A percentile compares a stretch with the other conserved stretches of the same genome.
These are phyloP conservation scores for Polietes domitor DNA, from an alignment of 2,888 invertebrate genomes.

Conservation along the genomic window DNA sequence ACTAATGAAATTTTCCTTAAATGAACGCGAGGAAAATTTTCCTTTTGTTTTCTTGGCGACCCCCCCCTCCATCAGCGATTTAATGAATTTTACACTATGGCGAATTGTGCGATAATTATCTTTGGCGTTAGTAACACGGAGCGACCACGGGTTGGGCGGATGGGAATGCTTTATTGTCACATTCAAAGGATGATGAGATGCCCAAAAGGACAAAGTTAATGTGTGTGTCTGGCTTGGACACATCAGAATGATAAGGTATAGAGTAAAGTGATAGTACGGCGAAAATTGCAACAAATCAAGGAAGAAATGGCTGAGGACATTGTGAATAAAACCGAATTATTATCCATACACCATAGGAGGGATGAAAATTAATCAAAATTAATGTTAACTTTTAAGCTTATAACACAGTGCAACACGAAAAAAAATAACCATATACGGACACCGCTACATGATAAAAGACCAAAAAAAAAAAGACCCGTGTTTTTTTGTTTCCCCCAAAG, in stretches of 20 bases:
- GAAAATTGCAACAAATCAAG: no score
- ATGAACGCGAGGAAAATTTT: not conserved
- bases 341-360: no score
- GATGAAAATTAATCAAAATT: no score
- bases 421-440: no score
- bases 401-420: no score
- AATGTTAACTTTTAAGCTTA: no score
- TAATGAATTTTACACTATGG: constrained; percentile 4
- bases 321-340: no score
- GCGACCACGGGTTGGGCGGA: not conserved
- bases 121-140: not conserved
- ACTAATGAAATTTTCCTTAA: constrained; percentile 1
- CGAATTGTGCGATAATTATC: constrained; percentile 4
- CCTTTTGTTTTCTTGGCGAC: not conserved
- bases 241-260: not conserved
- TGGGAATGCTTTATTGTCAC: not conserved
- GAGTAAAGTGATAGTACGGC: no score
- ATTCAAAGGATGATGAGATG: not conserved
- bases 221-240: not conserved
- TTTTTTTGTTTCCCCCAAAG: no score
- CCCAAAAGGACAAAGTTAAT: not conserved
- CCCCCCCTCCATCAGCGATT: not conserved
- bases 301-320: no score
- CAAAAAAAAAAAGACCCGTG: no score
- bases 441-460: no score